Evolutionary conservation across 2,797 vertebrate genomes (phyloP), one percentile per base, ranked within the genome.

Genomic region (Tragelaphus eurycerus): DNA sequence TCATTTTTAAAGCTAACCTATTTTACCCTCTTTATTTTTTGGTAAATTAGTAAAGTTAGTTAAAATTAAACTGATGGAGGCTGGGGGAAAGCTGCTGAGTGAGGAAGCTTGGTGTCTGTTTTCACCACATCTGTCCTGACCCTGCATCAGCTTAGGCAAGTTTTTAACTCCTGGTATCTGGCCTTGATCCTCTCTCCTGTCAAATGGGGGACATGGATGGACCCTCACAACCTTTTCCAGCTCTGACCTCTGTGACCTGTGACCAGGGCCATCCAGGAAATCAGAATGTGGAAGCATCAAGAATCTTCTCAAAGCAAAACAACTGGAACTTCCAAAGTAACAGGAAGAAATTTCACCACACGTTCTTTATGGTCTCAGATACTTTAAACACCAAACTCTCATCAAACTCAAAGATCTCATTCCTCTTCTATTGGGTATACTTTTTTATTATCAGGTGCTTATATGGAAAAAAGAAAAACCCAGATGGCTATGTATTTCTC

Each of bases 401-500:
- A 67, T 78, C 84, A 64, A 57, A 92, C 16, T 55, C 78, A 92
- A 64, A 92, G n/a, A 23, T 84, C 94, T 2, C 1, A 34, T 95
- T 97, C 87, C 62, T 92, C 74, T 86, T 96, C 60, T 88, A 50
- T 3, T 81, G 7, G 59, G 67, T 59, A 54, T 38, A 86, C 83
- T 60, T 88, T 86, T 89, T 90, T 59, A 84, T 93, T 57, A 92
- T 71, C 86, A 97, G 43, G 59, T 95, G 74, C 71, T 95, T 86
- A 88, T 23, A 57, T 46, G 78, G 43, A 89, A 54, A 82, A 74
- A 85, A 89, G 43, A 46, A 87, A 90, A 54, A 3, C 90, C 94
- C 89, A 95, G 59, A 90, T 3, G 48, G 71, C 71, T 97, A 57
- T 76, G 31, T 96, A 89, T 97, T 97, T 97, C 93, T 91, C 31